Evolutionary conservation across 2,113 vertebrate genomes (phyloP).

Genomic region (Alouatta palliata): DNA sequence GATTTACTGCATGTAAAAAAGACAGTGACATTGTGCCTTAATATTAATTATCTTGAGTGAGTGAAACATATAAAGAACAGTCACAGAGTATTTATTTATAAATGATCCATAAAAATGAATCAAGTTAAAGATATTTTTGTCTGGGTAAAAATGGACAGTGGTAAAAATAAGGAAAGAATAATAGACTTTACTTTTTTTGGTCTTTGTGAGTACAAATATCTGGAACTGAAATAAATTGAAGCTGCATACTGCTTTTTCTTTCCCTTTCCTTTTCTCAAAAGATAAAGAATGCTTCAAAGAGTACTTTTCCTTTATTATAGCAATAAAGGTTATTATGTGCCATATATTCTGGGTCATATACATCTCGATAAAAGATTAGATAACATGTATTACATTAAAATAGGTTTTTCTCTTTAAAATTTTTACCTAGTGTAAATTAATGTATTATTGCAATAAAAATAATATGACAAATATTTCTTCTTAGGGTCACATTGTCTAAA

Average conservation of each 20-base stretch:
- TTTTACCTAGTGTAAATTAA: neutral
- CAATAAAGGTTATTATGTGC: neutral
- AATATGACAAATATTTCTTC: neutral
- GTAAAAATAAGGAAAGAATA: neutral
- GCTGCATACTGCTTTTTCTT: neutral
- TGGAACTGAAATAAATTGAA: neutral
- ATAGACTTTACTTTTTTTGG: neutral
- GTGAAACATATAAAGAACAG: neutral
- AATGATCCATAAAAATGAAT: neutral
- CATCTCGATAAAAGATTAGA: neutral
- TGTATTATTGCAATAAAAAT: neutral
- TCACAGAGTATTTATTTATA: neutral
- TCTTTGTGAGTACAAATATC: neutral
- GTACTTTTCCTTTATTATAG: neutral
- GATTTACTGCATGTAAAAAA: neutral
- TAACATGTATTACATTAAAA: neutral
- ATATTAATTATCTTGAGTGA: neutral
- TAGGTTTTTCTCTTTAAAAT: neutral
- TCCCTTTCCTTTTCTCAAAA: neutral
- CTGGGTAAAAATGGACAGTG: neutral
- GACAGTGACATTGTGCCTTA: neutral
- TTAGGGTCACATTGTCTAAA: neutral
- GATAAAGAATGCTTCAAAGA: neutral
- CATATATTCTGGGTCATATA: neutral
- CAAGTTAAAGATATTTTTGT: neutral